Conservation (phyloP, 2,888 invertebrate species). For the Lochmaea crataegi region DNA sequence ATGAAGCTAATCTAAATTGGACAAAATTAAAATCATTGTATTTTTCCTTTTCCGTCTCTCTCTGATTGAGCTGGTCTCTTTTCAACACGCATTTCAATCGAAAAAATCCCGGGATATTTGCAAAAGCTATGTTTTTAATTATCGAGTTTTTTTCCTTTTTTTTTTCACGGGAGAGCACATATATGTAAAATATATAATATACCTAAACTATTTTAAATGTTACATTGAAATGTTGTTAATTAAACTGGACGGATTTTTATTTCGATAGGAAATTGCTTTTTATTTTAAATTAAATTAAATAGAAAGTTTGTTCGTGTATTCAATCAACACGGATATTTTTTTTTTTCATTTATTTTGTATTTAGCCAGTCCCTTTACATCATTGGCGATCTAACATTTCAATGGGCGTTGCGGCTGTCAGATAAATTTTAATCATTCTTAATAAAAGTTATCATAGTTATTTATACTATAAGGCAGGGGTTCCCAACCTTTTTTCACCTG, state of each 20-base stretch:
- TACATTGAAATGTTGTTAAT: slow-evolving; percentile 41
- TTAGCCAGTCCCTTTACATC: neutral
- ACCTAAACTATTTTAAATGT: slow-evolving; percentile 43
- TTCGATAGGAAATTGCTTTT: slow-evolving; percentile 39
- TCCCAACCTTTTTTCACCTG: no score
- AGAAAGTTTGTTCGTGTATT: slow-evolving; percentile 25
- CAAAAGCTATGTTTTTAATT: slow-evolving; percentile 43
- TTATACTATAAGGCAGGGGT: no score
- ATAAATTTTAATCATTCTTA: no score
- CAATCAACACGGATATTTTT: slow-evolving; percentile 12
- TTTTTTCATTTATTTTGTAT: neutral
- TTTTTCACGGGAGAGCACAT: slow-evolving; percentile 12
- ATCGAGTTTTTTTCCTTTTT: slow-evolving; percentile 31
- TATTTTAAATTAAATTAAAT: slow-evolving; percentile 39
- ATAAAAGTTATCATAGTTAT: no score
- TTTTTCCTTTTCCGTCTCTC: slow-evolving; percentile 51
- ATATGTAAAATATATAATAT: slow-evolving; percentile 45
- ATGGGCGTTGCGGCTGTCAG: neutral
- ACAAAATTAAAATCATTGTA: slow-evolving; percentile 66
- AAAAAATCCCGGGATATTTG: slow-evolving; percentile 43
- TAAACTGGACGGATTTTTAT: slow-evolving; percentile 43
- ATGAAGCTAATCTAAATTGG: slow-evolving; percentile 66
- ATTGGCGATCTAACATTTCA: neutral
- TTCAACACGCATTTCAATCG: slow-evolving; percentile 37
- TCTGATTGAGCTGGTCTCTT: slow-evolving; percentile 43